Conservation (phyloP, 2,888 invertebrate species). For the Linnaemya vulpina region DNA sequence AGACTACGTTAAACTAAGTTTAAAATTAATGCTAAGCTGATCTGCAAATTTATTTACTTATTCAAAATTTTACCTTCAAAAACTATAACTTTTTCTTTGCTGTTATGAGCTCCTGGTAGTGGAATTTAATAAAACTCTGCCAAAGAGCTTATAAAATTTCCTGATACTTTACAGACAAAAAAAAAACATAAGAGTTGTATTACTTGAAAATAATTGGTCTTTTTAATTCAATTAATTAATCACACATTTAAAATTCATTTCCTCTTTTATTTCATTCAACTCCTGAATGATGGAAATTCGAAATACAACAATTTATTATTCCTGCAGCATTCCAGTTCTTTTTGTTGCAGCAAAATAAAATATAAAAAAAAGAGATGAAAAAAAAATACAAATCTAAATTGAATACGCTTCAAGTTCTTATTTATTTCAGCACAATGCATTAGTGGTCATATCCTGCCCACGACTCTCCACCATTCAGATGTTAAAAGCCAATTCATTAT, state of each 20-base stretch:
- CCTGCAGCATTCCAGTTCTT: not conserved
- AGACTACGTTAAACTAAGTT: too few species aligned
- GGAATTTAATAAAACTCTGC: too few species aligned
- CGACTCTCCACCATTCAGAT: conserved; percentile 42
- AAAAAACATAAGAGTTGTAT: not conserved
- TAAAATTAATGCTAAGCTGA: too few species aligned
- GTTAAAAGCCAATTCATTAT: conserved; percentile 70
- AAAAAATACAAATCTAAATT: conserved; percentile 26
- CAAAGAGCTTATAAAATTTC: too few species aligned
- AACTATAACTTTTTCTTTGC: too few species aligned
- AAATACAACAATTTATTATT: conserved; percentile 22
- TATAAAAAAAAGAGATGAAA: not conserved
- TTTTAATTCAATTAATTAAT: conserved; percentile 58
- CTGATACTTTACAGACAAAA: too few species aligned
- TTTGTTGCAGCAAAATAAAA: not conserved
- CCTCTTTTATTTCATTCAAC: not conserved
- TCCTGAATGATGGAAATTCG: conserved; percentile 8
- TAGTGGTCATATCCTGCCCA: conserved; percentile 70
- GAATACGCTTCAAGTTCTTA: conserved; percentile 51
- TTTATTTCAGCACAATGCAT: conserved; percentile 63
- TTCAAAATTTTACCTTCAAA: too few species aligned
- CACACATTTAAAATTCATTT: conserved; percentile 52
- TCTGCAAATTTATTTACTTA: too few species aligned
- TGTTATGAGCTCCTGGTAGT: too few species aligned
- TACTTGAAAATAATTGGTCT: conserved; percentile 14